Evolutionary conservation across 1,140 invertebrate species (phyloP), one percentile per base, ranked within the genome.

Genomic region (Pachypsylla venusta): DNA sequence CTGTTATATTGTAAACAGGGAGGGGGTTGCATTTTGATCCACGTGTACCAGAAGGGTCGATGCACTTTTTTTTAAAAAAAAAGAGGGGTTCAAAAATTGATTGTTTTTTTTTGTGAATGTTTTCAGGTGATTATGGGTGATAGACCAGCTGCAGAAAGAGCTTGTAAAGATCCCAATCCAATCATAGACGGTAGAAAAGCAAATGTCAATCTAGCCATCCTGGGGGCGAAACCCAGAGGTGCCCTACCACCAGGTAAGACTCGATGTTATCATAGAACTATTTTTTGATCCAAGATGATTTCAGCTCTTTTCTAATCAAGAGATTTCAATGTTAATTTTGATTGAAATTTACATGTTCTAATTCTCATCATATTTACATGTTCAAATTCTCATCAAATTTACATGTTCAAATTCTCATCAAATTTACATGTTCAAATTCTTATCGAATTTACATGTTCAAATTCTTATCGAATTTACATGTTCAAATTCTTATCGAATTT

Each of bases 131-230:
- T 96, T 71, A 98, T 98, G 95, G 84, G 88, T 28, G 92, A 96
- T 70, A 77, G 86, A 67, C 81, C 85, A 40, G 88, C 90, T 54
- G 93, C 95, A 30, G 93, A 97, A 70, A 77, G 92, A 67, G 95
- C 95, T 19, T 95, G 92, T 72, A 94, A 96, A 75, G 93, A 98
- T 68, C 92, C 93, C 13, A 98, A 98, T 75, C 95, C 94, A 20
- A 95, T 98, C 72, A 98, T 98, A 68, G 94, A 98, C 73, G 95
- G 95, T 42, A 81, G 95, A 65, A 98, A 98, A 78, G 93, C 94
- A 25, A 98, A 98, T 75, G 95, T 98, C 25, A 98, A 98, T 75
- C 77, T 98, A 65, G 95, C 95, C 30, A 96, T 96, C 70, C 77
- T 98, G 59, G 95, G 93, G 67, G 93, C 93, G 25, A 98, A 98